Conservation (phyloP, 2,888 invertebrate species). For the Pteria penguin region DNA sequence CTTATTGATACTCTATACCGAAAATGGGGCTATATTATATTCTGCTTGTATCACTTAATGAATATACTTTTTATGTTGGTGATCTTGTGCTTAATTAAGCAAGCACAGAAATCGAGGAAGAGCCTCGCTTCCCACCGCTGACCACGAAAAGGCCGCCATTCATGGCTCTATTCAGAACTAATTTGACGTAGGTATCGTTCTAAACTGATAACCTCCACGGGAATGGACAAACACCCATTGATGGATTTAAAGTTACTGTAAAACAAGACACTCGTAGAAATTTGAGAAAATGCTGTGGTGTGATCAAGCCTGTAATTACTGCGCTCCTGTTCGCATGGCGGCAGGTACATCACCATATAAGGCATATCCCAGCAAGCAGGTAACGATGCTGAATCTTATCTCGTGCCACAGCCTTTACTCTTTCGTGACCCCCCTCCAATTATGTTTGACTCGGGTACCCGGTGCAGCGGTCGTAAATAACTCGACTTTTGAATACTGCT, state of each 20-base stretch:
- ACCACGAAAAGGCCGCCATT: constrained; percentile 40
- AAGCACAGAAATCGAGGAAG: constrained; percentile 52
- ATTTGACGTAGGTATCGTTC: constrained; percentile 54
- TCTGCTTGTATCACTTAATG: constrained; percentile 22
- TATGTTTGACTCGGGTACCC: constrained; percentile 22
- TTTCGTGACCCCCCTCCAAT: constrained; percentile 29
- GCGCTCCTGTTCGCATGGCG: neutral
- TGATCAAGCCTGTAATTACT: constrained; percentile 34
- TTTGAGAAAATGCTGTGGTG: constrained; percentile 42
- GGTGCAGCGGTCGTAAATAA: constrained; percentile 42
- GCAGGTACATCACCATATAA: constrained; percentile 12
- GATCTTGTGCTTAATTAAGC: constrained; percentile 59
- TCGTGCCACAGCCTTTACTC: constrained; percentile 6
- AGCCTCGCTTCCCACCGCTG: constrained; percentile 49
- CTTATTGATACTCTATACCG: neutral
- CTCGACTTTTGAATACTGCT: constrained; percentile 34
- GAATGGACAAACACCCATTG: constrained; percentile 31
- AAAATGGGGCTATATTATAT: constrained; percentile 13
- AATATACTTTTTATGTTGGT: constrained; percentile 39
- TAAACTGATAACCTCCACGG: constrained; percentile 36
- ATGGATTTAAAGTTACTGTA: constrained; percentile 42
- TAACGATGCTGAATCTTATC: constrained; percentile 26
- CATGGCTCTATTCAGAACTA: constrained; percentile 37
- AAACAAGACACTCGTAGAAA: constrained; percentile 53
- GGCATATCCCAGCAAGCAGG: neutral